Base-by-base conservation (phyloP, 2,113 vertebrate genomes). In the Crypturellus undulatus region DNA sequence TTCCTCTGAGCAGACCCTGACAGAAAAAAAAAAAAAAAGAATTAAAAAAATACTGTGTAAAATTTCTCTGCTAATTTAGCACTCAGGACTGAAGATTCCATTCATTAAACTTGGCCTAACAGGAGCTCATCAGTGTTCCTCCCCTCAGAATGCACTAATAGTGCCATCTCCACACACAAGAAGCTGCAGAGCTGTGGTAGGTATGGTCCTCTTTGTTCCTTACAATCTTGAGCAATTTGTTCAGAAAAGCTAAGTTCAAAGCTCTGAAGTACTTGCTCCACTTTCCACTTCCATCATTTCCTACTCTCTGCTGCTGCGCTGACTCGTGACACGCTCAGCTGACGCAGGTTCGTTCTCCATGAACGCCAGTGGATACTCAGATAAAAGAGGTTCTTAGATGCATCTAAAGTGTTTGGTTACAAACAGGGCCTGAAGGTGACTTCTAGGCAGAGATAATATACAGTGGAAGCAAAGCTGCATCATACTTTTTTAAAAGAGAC, bases 1-100 rank as follows among this genome's bases (percentile, higher is more conserved):
- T 98, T 98, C 84, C 97, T 98, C 93, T 99, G 98, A 70, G 95
- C 51, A 86, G 96, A 63, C 97, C 98, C 99, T 99, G 93, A 65
- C 59, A 96, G 87, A 19, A 70, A 30, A 85, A 84, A 81, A 58
- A 67, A 22, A 54, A 54, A 75, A 9, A 38, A 45, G 15, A 47
- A 20, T 49, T 47, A 47, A 49, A 49, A 21, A 49, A 49, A 49
- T 22, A 49, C 47, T 70, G 20, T 40, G 30, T 58, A 89, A 92
- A 84, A 80, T 8, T 8, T 36, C 20, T 81, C 64, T 42, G 25
- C 14, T 69, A 65, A 25, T 56, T 60, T 52, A 40, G 30, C 9
- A 13, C 3, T 2, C 18, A 64, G 28, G 4, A 69, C 25, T 28
- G 40, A 79, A 21, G 34, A 78, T 52, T 79, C 51, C 4, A 24